These are phyloP conservation scores for Machaerirhynchus nigripectus DNA, from an alignment of 2,113 vertebrate species.

Conservation along the genomic window DNA sequence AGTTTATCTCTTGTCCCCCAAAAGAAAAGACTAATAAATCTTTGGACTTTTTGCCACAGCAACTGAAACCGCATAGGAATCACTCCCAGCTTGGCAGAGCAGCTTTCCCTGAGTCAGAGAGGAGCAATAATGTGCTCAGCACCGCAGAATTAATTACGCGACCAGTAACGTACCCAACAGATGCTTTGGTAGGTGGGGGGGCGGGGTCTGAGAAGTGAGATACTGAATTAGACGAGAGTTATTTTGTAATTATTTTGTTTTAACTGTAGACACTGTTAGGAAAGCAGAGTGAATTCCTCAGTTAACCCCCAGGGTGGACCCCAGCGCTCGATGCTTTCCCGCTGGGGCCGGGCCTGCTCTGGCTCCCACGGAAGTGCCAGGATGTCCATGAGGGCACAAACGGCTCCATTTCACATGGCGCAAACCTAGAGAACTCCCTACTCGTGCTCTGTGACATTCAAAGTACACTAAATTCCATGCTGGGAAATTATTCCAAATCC, in stretches of 20 bases:
- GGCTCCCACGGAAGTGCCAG: background rate
- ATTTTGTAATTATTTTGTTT: background rate
- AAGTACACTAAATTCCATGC: background rate
- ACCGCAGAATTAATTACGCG: background rate
- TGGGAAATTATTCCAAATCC: background rate
- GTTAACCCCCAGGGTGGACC: background rate
- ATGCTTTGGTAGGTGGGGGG: background rate
- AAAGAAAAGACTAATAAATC: background rate
- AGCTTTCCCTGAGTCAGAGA: background rate
- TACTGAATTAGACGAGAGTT: background rate
- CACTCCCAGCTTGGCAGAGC: background rate
- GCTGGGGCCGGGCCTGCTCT: fast-evolving
- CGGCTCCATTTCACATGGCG: background rate
- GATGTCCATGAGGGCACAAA: background rate
- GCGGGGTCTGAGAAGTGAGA: background rate
- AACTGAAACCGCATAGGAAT: background rate
- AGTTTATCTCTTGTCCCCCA: background rate
- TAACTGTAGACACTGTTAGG: background rate
- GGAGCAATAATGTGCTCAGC: background rate
- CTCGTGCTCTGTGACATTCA: background rate
- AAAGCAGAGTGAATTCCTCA: background rate
- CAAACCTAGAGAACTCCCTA: background rate
- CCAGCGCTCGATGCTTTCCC: fast-evolving
- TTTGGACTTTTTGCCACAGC: background rate
- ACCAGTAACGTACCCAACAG: background rate